Conservation (phyloP, 2,113 vertebrate species). For the Paraplagusia blochii region DNA sequence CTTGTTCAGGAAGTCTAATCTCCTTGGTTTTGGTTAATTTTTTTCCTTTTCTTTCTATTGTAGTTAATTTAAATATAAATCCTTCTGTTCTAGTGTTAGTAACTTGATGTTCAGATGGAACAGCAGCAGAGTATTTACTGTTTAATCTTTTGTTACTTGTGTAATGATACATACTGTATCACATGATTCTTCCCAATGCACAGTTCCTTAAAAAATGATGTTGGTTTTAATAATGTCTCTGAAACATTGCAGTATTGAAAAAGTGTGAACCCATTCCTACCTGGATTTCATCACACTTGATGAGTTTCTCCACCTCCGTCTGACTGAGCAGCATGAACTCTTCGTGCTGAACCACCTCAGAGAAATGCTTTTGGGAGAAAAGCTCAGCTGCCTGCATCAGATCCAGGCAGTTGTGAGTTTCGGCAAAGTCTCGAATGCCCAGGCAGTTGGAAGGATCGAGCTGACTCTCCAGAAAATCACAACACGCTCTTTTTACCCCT, state of each 20-base stretch:
- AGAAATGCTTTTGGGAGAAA: constrained; percentile 97
- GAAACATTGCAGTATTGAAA: neutral
- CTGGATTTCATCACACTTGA: constrained; percentile 99
- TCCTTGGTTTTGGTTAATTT: too few species aligned
- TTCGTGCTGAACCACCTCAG: constrained; percentile 97
- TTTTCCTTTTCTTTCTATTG: too few species aligned
- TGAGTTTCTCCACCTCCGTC: constrained; percentile 95
- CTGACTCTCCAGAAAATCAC: constrained; percentile 97
- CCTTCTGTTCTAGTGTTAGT: too few species aligned
- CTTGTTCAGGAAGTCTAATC: too few species aligned
- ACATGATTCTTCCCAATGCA: too few species aligned
- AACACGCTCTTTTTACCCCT: constrained; percentile 98
- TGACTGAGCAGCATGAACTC: constrained; percentile 97
- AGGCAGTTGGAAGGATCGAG: constrained; percentile 97
- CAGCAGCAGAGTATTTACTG: too few species aligned
- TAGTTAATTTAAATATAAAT: too few species aligned
- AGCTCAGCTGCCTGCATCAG: constrained; percentile 97
- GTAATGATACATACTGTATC: too few species aligned
- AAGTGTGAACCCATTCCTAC: constrained; percentile 57
- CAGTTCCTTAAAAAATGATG: too few species aligned
- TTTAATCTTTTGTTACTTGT: too few species aligned
- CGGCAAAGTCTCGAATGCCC: constrained; percentile 99
- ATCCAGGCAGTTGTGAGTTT: constrained; percentile 97
- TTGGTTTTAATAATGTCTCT: too few species aligned
- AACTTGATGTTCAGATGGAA: too few species aligned